Evolutionary conservation across 37 sponge, comb jelly and placozoan genomes (phyloP).

Genomic region (Mnemiopsis leidyi): DNA sequence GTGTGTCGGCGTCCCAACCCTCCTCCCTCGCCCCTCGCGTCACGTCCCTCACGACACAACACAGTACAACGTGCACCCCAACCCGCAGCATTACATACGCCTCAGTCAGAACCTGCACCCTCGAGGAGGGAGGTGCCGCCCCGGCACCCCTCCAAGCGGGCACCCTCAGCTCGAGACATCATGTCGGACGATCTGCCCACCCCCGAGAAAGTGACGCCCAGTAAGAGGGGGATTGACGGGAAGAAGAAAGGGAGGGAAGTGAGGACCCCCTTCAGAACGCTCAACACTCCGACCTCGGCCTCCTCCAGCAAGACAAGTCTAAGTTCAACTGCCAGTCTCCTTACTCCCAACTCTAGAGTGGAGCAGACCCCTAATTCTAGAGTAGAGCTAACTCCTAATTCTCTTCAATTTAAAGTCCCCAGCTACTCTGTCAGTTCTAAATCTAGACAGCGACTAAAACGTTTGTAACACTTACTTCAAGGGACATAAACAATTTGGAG

Average conservation of each 20-base stretch:
- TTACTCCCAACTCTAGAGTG: background rate
- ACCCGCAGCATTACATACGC: background rate
- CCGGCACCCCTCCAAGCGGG: constrained; percentile 32
- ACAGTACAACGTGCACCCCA: background rate
- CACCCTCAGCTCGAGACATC: background rate
- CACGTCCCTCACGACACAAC: background rate
- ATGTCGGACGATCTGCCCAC: background rate
- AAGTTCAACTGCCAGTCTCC: background rate
- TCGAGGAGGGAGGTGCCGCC: background rate
- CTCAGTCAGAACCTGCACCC: background rate
- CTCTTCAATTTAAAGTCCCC: background rate
- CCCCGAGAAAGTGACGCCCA: constrained; percentile 11
- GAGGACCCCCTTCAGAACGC: constrained; percentile 34
- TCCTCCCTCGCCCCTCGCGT: background rate
- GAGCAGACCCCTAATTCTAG: no score
- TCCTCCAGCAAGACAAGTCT: constrained; percentile 48
- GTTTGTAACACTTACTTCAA: background rate
- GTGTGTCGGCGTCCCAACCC: background rate
- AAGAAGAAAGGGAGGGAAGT: background rate
- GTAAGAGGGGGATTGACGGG: background rate
- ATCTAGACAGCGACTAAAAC: constrained; percentile 17
- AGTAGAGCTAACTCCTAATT: background rate
- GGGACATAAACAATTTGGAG: no score
- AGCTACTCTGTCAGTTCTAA: background rate
- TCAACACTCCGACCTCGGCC: constrained; percentile 23